Conservation (phyloP, 2,888 invertebrate species). For the Cheilosia vulpina region DNA sequence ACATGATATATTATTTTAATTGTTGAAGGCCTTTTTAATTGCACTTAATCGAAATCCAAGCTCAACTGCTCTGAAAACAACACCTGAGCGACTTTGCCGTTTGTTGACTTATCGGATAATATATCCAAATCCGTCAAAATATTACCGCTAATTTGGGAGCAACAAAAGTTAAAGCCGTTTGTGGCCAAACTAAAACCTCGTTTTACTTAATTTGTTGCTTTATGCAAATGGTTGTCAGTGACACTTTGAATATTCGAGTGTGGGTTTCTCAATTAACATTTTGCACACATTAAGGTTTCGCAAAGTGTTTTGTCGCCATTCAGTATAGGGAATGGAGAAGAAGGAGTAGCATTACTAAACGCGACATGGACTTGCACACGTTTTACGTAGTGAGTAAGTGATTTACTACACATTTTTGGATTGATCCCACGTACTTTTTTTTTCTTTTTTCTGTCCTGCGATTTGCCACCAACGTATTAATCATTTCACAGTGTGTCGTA, state of each 20-base stretch:
- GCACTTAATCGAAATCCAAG: slow-evolving; percentile 30
- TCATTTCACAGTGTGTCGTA: slow-evolving; percentile 26
- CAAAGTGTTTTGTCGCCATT: slow-evolving; percentile 27
- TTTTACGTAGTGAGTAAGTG: slow-evolving; percentile 38
- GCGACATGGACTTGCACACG: background rate
- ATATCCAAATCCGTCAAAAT: slow-evolving; percentile 39
- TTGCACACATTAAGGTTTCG: slow-evolving; percentile 26
- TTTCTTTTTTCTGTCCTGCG: slow-evolving; percentile 4
- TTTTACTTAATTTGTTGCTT: slow-evolving; percentile 20
- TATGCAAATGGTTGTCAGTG: slow-evolving; percentile 45
- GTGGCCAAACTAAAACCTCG: slow-evolving; percentile 11
- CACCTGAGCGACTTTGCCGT: background rate
- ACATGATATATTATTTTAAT: slow-evolving; percentile 53
- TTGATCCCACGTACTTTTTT: slow-evolving; percentile 47
- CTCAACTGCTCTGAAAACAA: background rate
- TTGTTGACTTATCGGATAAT: slow-evolving; percentile 13
- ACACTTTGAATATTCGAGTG: slow-evolving; percentile 47
- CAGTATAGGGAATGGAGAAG: slow-evolving; percentile 26
- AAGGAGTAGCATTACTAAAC: slow-evolving; percentile 1
- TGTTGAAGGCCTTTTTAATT: slow-evolving; percentile 9
- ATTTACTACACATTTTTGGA: slow-evolving; percentile 17
- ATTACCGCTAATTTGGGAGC: slow-evolving; percentile 40
- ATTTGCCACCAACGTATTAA: slow-evolving; percentile 28
- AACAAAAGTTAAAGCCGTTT: slow-evolving; percentile 14
- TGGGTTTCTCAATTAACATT: slow-evolving; percentile 47